Evolutionary conservation across 2,888 invertebrate genomes (phyloP).

Genomic region (Thereva nobilitata): DNA sequence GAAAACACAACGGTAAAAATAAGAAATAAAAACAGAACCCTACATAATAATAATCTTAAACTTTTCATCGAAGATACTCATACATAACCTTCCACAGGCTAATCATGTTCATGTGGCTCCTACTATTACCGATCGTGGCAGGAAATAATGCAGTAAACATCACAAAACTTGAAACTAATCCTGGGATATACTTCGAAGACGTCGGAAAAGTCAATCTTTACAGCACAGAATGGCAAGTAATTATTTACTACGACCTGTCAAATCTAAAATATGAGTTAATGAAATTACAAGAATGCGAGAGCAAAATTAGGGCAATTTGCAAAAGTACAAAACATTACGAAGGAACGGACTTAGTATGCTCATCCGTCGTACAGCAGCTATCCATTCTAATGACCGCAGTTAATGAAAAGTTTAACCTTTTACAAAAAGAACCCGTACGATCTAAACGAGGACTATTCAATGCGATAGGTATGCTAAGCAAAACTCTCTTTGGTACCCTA

Average conservation of each 20-base stretch:
- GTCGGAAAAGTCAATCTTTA: slow-evolving; percentile 2
- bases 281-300: not conserved
- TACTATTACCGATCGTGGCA: too few species aligned
- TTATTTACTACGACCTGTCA: not conserved
- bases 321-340: not conserved
- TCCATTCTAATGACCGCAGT: not conserved
- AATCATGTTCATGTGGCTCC: too few species aligned
- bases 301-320: not conserved
- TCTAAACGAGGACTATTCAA: too few species aligned
- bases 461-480: not conserved
- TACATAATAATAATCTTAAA: too few species aligned
- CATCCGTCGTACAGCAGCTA: not conserved
- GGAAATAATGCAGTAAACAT: not conserved
- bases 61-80: too few species aligned
- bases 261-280: not conserved
- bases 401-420: not conserved
- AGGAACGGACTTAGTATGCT: not conserved
- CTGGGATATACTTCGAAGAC: not conserved
- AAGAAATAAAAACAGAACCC: not conserved
- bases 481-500: slow-evolving; percentile 1
- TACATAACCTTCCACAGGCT: not conserved
- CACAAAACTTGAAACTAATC: not conserved
- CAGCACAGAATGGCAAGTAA: not conserved
- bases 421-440: too few species aligned
- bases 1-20: not conserved